A percentile compares a stretch with the other conserved stretches of the same genome.
These are phyloP conservation scores for Albula goreensis DNA, from an alignment of 2,113 vertebrate genomes.

Conservation along the genomic window DNA sequence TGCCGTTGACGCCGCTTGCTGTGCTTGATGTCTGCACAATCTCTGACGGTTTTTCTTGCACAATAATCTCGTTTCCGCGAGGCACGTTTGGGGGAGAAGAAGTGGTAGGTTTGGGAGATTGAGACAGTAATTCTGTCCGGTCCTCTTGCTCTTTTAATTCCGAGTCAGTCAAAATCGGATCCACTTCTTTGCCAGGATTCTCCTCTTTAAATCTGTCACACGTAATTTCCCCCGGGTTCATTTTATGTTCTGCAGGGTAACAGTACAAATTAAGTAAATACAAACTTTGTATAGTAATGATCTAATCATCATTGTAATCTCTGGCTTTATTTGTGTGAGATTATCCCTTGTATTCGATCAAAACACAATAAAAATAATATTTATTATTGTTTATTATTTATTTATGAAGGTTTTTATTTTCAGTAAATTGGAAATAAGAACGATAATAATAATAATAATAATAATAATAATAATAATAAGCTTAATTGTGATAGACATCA, in stretches of 20 bases:
- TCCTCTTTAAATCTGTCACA: constrained; percentile 79
- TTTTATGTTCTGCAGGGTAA: constrained; percentile 65
- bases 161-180: constrained; percentile 83
- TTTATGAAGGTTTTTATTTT: too few species aligned
- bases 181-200: constrained; percentile 68
- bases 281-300: constrained; percentile 26
- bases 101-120: constrained; percentile 70
- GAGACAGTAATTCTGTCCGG: constrained; percentile 72
- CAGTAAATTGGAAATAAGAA: constrained; percentile 17
- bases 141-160: constrained; percentile 87
- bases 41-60: constrained; percentile 69
- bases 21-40: constrained; percentile 57
- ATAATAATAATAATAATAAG: constrained; percentile 49
- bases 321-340: not conserved
- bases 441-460: constrained; percentile 38
- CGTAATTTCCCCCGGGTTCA: constrained; percentile 67
- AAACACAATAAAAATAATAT: not conserved
- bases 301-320: not conserved
- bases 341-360: too few species aligned
- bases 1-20: constrained; percentile 50
- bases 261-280: constrained; percentile 44
- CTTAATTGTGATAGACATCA: constrained; percentile 43
- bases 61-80: constrained; percentile 58
- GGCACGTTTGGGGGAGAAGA: constrained; percentile 70
- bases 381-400: too few species aligned